Evolutionary conservation across 2,797 vertebrate genomes (phyloP).

Genomic region (Chanos chanos): DNA sequence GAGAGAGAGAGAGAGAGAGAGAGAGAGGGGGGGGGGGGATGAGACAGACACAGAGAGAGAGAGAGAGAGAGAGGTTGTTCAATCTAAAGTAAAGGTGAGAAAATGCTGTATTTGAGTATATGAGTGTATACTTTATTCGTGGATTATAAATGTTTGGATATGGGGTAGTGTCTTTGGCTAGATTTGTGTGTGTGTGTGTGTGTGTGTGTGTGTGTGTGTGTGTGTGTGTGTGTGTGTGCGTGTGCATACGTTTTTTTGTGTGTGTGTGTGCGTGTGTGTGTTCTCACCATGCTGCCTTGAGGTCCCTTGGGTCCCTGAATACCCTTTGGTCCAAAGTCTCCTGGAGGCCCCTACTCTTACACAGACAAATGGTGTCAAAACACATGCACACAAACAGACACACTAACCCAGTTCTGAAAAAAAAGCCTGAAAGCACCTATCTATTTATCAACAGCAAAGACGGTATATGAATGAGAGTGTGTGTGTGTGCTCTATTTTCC

Average conservation of each 20-base stretch:
- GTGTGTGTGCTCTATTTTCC: neutral
- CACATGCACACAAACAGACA: conserved; percentile 1
- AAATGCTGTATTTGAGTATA: neutral
- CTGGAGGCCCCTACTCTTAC: conserved; percentile 80
- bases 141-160: too few species aligned
- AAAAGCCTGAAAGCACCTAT: neutral
- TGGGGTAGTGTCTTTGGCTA: too few species aligned
- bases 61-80: neutral
- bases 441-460: conserved; percentile 4
- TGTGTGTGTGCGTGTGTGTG: conserved; percentile 4
- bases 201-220: too few species aligned
- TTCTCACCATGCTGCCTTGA: conserved; percentile 81
- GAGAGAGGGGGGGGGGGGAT: neutral
- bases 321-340: conserved; percentile 89
- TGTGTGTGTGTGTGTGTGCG: too few species aligned
- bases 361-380: neutral
- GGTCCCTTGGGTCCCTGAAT: conserved; percentile 89
- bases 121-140: too few species aligned
- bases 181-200: too few species aligned
- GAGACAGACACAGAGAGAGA: neutral
- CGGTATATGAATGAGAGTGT: neutral
- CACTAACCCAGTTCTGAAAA: neutral
- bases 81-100: neutral
- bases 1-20: neutral
- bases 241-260: too few species aligned